Conservation (phyloP, 2,113 vertebrate species). For the Dipodomys merriami region DNA sequence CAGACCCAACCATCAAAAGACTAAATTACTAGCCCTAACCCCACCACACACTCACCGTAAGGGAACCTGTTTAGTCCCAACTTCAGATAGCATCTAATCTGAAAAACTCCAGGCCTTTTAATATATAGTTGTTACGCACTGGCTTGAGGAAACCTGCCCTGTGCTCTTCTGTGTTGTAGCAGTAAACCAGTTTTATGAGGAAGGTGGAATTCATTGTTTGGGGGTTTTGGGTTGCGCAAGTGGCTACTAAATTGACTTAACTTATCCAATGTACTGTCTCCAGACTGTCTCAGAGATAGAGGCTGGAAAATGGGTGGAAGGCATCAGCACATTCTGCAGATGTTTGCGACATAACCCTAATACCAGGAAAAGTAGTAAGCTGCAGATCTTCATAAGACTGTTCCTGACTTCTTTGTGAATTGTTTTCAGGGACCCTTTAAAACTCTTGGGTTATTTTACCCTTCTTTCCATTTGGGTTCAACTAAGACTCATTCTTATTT, state of each 20-base stretch:
- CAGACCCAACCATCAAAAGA: not conserved
- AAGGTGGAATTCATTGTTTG: conserved; percentile 19
- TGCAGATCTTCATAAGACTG: not conserved
- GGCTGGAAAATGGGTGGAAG: not conserved
- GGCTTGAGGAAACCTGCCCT: not conserved
- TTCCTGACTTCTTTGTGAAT: not conserved
- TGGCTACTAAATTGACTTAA: not conserved
- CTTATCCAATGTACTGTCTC: not conserved
- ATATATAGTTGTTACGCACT: not conserved
- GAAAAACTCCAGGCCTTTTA: conserved; percentile 50
- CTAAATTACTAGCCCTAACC: conserved; percentile 40
- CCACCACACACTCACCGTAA: conserved; percentile 25
- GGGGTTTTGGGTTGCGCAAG: not conserved
- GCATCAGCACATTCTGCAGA: not conserved
- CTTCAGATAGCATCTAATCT: conserved; percentile 52
- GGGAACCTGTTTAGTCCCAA: conserved; percentile 6
- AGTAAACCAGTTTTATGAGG: conserved; percentile 14
- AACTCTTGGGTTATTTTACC: not conserved
- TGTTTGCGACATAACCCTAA: not conserved
- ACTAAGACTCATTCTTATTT: not conserved
- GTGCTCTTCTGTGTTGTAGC: not conserved
- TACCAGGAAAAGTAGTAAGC: not conserved
- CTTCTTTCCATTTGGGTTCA: not conserved
- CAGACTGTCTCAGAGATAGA: conserved; percentile 6
- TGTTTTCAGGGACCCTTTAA: conserved; percentile 3